A percentile compares a stretch with the other conserved stretches of the same genome.
Evolutionary conservation across 2,797 vertebrate genomes (phyloP).

Genomic region (Pseudochaenichthys georgianus): DNA sequence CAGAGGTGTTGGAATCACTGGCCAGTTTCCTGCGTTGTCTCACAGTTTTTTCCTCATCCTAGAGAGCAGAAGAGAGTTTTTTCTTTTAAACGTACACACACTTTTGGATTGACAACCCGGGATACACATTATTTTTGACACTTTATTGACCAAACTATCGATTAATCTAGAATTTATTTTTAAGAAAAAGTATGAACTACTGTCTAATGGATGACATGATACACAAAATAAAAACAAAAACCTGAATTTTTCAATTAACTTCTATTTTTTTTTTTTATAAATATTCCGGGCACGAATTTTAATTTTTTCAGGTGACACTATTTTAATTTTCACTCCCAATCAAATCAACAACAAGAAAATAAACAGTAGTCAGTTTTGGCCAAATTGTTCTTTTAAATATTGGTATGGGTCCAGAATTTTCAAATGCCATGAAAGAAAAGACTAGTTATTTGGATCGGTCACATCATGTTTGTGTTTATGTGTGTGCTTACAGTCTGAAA

Average conservation of each 20-base stretch:
- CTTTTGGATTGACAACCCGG: too few relatives aligned
- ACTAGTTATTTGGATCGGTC: background rate
- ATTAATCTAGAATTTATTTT: too few relatives aligned
- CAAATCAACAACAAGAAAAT: background rate
- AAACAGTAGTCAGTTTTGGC: background rate
- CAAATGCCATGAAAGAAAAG: background rate
- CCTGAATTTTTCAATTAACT: too few relatives aligned
- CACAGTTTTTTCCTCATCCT: conserved; percentile 86
- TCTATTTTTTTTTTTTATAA: too few relatives aligned
- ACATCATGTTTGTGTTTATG: background rate
- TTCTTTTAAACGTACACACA: background rate
- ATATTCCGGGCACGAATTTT: too few relatives aligned
- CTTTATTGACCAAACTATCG: too few relatives aligned
- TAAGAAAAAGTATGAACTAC: too few relatives aligned
- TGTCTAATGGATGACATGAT: too few relatives aligned
- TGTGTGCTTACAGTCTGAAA: conserved; percentile 84
- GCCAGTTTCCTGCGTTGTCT: conserved; percentile 79
- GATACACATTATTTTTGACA: too few relatives aligned
- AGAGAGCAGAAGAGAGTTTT: background rate
- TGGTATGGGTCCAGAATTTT: background rate
- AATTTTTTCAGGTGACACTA: background rate
- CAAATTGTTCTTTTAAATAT: background rate
- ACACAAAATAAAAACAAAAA: too few relatives aligned
- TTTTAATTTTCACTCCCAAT: background rate
- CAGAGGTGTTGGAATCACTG: conserved; percentile 82